Percentiles rank a stretch among this genome's conserved stretches.
These are phyloP conservation scores for Pseudomyrmex cubaensis DNA, from an alignment of 1,140 invertebrate species.

Conservation along the genomic window DNA sequence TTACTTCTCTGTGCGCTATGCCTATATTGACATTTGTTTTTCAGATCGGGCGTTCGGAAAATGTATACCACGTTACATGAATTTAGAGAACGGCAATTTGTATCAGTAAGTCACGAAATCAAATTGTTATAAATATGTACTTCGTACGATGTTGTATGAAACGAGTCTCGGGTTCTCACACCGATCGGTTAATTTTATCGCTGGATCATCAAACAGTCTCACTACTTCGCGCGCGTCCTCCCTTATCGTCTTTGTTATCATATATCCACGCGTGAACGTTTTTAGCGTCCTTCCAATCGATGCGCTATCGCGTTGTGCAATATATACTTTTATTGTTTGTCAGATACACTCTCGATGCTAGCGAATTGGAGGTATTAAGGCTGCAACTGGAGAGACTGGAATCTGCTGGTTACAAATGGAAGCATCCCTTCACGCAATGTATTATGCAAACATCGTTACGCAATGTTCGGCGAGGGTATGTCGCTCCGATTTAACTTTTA, in stretches of 20 bases:
- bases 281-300: neutral
- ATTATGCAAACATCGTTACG: conserved; percentile 91
- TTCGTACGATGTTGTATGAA: neutral
- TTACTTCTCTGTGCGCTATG: neutral
- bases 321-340: no score
- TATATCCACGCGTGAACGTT: neutral
- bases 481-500: neutral
- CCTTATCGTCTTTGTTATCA: conserved; percentile 20
- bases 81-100: conserved; percentile 87
- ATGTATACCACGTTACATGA: conserved; percentile 89
- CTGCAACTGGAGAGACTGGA: conserved; percentile 89
- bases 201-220: conserved; percentile 31
- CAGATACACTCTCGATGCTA: conserved; percentile 88
- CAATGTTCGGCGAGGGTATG: conserved; percentile 86
- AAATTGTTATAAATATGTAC: conserved; percentile 1
- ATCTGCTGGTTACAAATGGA: conserved; percentile 91
- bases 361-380: conserved; percentile 89
- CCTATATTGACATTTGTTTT: conserved; percentile 63
- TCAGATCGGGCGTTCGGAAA: conserved; percentile 93
- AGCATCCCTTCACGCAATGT: conserved; percentile 93
- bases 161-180: neutral
- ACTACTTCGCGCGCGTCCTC: conserved; percentile 7
- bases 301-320: conserved; percentile 27
- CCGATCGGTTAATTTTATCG: conserved; percentile 29
- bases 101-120: conserved; percentile 85